Percentiles rank a stretch among this genome's conserved stretches.
phyloP scores from a whole-genome alignment of 2,797 vertebrate species.

The Cyclopterus lumpus region DNA sequence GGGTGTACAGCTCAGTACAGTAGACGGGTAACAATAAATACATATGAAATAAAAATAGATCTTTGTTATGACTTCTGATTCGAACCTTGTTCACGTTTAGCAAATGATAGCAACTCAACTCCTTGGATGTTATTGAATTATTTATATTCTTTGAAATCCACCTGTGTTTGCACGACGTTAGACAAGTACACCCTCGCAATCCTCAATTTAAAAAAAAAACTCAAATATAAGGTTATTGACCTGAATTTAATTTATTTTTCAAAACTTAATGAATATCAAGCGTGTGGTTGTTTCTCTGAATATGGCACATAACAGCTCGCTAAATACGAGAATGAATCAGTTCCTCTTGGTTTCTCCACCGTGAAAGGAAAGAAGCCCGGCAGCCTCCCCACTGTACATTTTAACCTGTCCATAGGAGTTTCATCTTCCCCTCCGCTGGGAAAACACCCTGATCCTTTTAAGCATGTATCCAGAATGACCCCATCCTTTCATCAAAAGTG shows the following conservation, averaged over 20 bases:
- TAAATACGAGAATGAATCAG: constrained; percentile 17
- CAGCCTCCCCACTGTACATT: constrained; percentile 36
- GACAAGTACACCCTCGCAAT: constrained; percentile 7
- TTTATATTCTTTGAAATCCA: constrained; percentile 3
- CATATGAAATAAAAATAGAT: too few species aligned
- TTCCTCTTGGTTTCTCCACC: constrained; percentile 19
- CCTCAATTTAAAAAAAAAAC: constrained; percentile 29
- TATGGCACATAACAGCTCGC: constrained; percentile 1
- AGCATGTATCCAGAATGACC: constrained; percentile 74
- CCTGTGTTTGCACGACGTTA: constrained; percentile 11
- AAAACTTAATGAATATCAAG: constrained; percentile 14
- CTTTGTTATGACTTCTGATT: constrained; percentile 1
- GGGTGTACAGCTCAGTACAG: too few species aligned
- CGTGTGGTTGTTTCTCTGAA: constrained; percentile 4
- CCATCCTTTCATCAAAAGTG: constrained; percentile 81
- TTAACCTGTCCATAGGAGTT: constrained; percentile 62
- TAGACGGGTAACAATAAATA: not conserved
- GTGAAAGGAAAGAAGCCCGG: constrained; percentile 7
- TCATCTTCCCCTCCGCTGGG: constrained; percentile 69
- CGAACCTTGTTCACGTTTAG: not conserved
- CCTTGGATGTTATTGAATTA: not conserved
- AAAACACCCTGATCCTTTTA: constrained; percentile 74
- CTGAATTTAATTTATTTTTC: constrained; percentile 10
- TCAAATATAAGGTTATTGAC: constrained; percentile 26
- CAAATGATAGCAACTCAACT: not conserved